These are phyloP conservation scores for Diadegma fenestrale DNA, from an alignment of 2,888 invertebrate genomes.

Conservation along the genomic window DNA sequence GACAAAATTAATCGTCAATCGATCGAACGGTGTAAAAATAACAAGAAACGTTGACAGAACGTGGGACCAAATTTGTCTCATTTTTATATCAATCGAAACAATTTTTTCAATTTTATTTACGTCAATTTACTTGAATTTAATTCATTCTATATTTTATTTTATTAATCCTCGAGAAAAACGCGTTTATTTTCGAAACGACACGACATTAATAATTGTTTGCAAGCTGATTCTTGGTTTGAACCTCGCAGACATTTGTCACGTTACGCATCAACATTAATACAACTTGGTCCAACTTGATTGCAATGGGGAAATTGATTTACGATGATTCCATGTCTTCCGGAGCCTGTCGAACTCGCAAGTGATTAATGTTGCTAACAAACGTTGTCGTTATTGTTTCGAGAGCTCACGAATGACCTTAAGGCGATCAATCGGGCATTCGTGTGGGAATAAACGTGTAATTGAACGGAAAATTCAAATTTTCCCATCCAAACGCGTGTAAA, in stretches of 20 bases:
- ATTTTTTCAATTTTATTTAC: too few species aligned
- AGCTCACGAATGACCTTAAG: background rate
- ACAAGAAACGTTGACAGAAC: background rate
- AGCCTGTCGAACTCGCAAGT: background rate
- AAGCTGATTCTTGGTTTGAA: background rate
- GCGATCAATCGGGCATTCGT: too few species aligned
- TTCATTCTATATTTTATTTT: background rate
- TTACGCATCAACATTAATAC: background rate
- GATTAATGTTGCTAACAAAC: background rate
- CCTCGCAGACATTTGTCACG: background rate
- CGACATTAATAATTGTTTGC: background rate
- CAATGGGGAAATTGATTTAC: background rate
- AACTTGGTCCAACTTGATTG: background rate
- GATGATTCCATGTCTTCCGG: background rate
- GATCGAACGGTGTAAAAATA: background rate
- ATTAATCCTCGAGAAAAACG: background rate
- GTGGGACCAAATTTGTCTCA: background rate
- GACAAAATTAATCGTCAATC: background rate
- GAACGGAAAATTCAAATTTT: too few species aligned
- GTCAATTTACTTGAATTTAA: too few species aligned
- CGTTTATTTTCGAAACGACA: background rate
- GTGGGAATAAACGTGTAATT: too few species aligned
- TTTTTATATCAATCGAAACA: background rate
- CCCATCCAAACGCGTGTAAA: too few species aligned
- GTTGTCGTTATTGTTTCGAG: background rate